Base-by-base conservation (phyloP, 2,113 vertebrate species). In the Illadopsis cleaveri region DNA sequence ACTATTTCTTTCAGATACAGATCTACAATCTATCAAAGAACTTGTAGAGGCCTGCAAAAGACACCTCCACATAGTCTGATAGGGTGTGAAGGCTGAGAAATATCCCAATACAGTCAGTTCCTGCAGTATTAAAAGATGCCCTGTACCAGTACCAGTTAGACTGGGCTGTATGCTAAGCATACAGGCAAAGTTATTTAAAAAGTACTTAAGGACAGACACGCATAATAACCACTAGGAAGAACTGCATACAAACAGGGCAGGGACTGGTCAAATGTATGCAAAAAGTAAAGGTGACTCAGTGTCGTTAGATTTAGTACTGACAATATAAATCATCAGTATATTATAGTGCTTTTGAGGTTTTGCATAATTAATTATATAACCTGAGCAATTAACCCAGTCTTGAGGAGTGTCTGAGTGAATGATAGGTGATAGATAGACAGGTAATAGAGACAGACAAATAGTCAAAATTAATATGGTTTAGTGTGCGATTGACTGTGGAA, bases 251-350 rank as follows among this genome's bases (percentile, higher is more conserved):
- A 57, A n/a, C 19, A 44, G 16, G 33, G 19, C 77, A 75, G 12
- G 15, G 42, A 73, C 11, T 18, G 14, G 37, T 50, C 47, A 71
- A 79, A 73, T 30, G 19, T 5, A 44, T 14, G 9, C 20, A 60
- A 50, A 17, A 44, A 23, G 18, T 57, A 53, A 85, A 90, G 17
- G 33, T 54, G 60, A 62, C 7, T 35, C 20, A 8, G 18, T 33
- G 44, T 50, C 0, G 0, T 12, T 44, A 19, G 37, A 47, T 14
- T 42, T 24, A 8, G 9, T 27, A 33, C 13, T 50, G 68, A 70
- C n/a, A 65, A 47, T 8, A 40, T 0, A 1, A 2, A 78, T 38
- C 30, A 70, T 12, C 6, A 8, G 47, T 15, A 7, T 13, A 54
- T 12, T 40, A 37, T 1, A 30, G 15, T 61, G 28, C 30, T 82